phyloP scores from a whole-genome alignment of 2,888 invertebrate genomes.

The Agrenia bidenticulata region DNA sequence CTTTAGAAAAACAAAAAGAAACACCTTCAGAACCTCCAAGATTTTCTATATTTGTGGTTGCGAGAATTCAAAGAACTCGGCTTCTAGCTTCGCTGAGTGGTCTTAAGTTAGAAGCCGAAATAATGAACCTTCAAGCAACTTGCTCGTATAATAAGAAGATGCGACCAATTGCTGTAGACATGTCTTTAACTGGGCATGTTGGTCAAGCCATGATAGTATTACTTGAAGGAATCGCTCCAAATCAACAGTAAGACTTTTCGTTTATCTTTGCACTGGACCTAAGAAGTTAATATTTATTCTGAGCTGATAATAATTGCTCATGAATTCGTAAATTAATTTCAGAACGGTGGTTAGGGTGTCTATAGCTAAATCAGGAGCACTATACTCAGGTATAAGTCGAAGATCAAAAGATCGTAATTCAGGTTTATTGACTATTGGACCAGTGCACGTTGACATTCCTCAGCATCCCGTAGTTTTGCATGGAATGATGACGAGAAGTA shows the following conservation, averaged over 20 bases:
- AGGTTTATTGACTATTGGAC: conserved; percentile 80
- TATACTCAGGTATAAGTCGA: conserved; percentile 81
- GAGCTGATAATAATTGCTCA: conserved; percentile 17
- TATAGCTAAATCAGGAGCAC: conserved; percentile 86
- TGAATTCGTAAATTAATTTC: conserved; percentile 50
- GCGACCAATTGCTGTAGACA: conserved; percentile 69
- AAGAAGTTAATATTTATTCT: conserved; percentile 11
- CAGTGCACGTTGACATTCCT: conserved; percentile 91
- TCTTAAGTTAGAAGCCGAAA: conserved; percentile 89
- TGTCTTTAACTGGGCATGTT: conserved; percentile 83
- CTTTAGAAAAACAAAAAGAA: conserved; percentile 49
- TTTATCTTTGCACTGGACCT: no score
- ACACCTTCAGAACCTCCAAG: conserved; percentile 43
- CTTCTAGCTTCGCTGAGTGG: conserved; percentile 88
- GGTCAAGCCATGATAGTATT: conserved; percentile 89
- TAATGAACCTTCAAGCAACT: conserved; percentile 86
- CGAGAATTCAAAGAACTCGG: conserved; percentile 80
- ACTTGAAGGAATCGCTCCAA: conserved; percentile 84
- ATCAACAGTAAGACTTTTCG: conserved; percentile 70
- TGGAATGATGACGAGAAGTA: conserved; percentile 95
- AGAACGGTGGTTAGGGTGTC: conserved; percentile 91
- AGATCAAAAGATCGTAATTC: conserved; percentile 76
- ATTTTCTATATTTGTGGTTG: conserved; percentile 74
- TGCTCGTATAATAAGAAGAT: conserved; percentile 86
- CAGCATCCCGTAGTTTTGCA: conserved; percentile 97